Conservation (phyloP, 2,888 invertebrate species). For the Podabrus alpinus region DNA sequence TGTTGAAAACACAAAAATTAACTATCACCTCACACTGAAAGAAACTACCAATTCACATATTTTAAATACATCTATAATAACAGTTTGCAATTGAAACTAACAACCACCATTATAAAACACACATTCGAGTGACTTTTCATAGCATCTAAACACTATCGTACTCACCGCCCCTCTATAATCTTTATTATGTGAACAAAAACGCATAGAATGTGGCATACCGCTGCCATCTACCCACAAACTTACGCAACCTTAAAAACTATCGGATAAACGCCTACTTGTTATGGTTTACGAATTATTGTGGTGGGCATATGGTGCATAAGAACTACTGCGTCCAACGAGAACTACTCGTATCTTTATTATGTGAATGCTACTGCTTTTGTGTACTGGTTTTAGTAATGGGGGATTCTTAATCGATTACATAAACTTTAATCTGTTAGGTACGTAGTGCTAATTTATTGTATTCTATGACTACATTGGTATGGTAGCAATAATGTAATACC, state of each 20-base stretch:
- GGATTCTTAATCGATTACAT: neutral
- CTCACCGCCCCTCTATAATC: conserved; percentile 15
- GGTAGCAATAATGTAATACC: no score
- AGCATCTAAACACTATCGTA: conserved; percentile 11
- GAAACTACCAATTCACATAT: neutral
- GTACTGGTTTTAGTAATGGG: neutral
- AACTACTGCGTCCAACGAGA: neutral
- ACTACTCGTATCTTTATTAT: neutral
- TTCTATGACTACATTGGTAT: neutral
- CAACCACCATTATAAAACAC: conserved; percentile 10
- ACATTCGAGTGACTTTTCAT: conserved; percentile 1
- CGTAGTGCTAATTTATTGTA: neutral
- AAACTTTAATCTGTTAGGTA: neutral
- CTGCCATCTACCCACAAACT: neutral
- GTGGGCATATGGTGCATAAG: fast-evolving
- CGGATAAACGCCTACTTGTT: neutral
- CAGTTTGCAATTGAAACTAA: neutral
- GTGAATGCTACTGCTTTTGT: no score
- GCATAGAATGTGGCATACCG: neutral
- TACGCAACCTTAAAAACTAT: neutral
- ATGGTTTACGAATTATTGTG: no score
- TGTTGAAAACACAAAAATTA: neutral
- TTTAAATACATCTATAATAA: neutral
- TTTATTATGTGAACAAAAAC: neutral
- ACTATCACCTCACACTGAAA: neutral